Base-by-base conservation (phyloP, 2,113 vertebrate genomes). In the Muscicapa adusta region DNA sequence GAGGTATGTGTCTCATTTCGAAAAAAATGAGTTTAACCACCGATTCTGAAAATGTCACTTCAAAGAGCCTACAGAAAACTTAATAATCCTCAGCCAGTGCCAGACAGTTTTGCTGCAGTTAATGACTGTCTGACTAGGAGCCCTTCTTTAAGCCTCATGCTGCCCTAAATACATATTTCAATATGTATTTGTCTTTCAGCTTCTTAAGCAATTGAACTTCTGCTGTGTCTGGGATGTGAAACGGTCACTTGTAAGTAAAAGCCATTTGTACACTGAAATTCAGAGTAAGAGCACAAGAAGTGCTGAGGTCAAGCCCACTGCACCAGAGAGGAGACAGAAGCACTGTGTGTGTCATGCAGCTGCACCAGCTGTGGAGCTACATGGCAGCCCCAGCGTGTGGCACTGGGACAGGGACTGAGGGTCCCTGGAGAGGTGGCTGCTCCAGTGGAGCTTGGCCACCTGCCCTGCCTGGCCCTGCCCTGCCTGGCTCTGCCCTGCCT, bases 31-130 rank as follows among this genome's bases (percentile, higher is more conserved):
- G 78, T 85, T 93, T 81, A 96, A 86, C 50, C 47, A 61, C 66
- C 24, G 10, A 89, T 85, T 95, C 80, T 88, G 88, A 83, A 96
- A 93, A 90, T 68, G 70, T 89, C 76, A 26, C 77, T 96, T 96
- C 77, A 91, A 94, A 94, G 47, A 93, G 66, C 38, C 94, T 82
- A 29, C 42, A 81, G 47, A 78, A 85, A 94, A 89, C 63, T 47
- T 91, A 95, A 94, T 97, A 74, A 96, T 96, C 88, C 60, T 93
- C 72, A 84, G 73, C 61, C 73, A 63, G 14, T 80, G 42, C 68
- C 34, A 68, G 85, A 82, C 84, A 91, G 72, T 94, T 94, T 76
- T 91, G 82, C 70, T 57, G 23, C 61, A 45, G 51, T 93, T 85
- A 72, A 87, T 86, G 60, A 70, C 34, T 79, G 38, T 42, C 84